These are phyloP conservation scores for Zhengitettix transpicula DNA, from an alignment of 2,888 invertebrate species.

Conservation along the genomic window DNA sequence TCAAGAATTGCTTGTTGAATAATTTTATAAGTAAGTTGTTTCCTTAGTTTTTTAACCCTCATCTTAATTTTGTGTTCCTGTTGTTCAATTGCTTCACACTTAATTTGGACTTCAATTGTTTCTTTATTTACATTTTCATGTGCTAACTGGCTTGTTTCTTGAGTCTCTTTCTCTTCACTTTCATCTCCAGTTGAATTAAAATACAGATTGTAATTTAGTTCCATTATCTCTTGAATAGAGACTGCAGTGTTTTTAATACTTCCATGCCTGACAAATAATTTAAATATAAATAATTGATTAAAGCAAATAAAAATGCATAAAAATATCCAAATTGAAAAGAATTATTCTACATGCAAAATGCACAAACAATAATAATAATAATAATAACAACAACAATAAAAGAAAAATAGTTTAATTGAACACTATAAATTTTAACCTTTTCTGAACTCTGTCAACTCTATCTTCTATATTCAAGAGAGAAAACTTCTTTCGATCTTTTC, in stretches of 20 bases:
- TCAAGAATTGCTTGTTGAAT: background rate
- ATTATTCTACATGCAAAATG: background rate
- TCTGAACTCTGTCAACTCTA: background rate
- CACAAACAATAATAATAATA: background rate
- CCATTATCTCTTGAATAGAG: constrained; percentile 39
- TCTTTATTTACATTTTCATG: constrained; percentile 14
- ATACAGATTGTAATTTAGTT: constrained; percentile 49
- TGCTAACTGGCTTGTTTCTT: background rate
- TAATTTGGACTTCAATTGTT: background rate
- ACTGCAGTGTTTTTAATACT: constrained; percentile 10
- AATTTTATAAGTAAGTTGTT: too few species aligned
- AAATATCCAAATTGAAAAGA: background rate
- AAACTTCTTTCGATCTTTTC: constrained; percentile 32
- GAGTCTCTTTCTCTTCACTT: constrained; percentile 5
- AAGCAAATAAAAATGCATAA: background rate
- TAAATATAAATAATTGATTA: background rate
- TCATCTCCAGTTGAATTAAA: constrained; percentile 29
- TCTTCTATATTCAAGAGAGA: background rate
- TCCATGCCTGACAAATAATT: background rate
- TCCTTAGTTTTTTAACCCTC: too few species aligned
- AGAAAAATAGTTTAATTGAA: too few species aligned
- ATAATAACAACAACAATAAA: too few species aligned
- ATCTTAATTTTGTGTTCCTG: too few species aligned
- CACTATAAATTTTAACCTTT: background rate
- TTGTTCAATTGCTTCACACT: background rate